Evolutionary conservation across 2,113 vertebrate species (phyloP), one percentile per base, ranked within the genome.

Genomic region (Anser cygnoides): DNA sequence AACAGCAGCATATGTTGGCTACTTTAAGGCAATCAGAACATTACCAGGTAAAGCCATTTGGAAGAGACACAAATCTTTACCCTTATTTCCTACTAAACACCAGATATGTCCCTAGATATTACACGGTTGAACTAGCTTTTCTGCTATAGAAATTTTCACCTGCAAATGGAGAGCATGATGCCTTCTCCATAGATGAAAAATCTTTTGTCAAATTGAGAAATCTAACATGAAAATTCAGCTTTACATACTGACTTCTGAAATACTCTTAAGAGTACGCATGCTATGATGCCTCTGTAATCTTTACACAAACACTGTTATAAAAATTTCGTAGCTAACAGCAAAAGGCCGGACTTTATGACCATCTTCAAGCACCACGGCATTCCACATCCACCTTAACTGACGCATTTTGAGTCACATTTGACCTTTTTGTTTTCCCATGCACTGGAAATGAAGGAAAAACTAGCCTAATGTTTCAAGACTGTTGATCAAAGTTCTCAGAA

Each of bases 391-490:
- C 70, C 73, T 86, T 93, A 96, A 96, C 26, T 84, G 88, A 94
- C 92, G 79, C 58, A 87, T 93, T 96, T 95, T 66, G 81, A 89
- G 92, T 84, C 90, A 89, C 59, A 94, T 89, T 79, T 92, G 86
- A 95, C 95, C 93, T 96, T 96, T 95, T 35, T 62, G 62, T 66
- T 87, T 95, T 87, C 78, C 91, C 71, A 92, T 15, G 46, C 4
- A 19, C 55, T 92, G 74, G 81, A 95, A 96, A 87, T 31, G 89
- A 87, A 95, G 90, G 84, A 89, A 93, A 88, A 95, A 96, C 94
- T 96, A 96, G 62, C 59, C 50, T 91, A 91, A 94, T 87, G 71
- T 91, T 96, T 94, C 94, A 94, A 92, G 93, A 95, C 91, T 87
- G 77, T 84, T 96, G 92, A 95, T 97, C 95, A 93, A 96, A 91